Conservation (phyloP, 2,888 invertebrate species). For the Cephus sareptanus region DNA sequence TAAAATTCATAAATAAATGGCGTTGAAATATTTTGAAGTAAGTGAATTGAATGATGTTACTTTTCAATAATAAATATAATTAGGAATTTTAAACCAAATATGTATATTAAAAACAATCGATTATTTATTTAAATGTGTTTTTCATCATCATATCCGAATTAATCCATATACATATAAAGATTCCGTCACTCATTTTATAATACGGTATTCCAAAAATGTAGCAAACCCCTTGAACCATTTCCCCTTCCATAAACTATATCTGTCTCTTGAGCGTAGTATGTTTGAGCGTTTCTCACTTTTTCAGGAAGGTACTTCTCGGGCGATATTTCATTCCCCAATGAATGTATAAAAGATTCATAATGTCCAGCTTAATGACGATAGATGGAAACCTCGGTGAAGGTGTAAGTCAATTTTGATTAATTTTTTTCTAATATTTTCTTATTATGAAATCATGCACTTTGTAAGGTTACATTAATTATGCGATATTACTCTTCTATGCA, state of each 20-base stretch:
- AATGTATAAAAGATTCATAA: constrained; percentile 14
- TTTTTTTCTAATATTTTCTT: constrained; percentile 13
- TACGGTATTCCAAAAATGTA: background rate
- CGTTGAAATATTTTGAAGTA: background rate
- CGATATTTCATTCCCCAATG: background rate
- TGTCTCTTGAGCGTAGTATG: background rate
- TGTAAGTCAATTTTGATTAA: constrained; percentile 66
- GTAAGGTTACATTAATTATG: background rate
- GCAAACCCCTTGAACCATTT: background rate
- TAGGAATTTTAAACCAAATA: background rate
- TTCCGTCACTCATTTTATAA: background rate
- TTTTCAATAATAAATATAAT: background rate
- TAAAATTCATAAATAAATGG: background rate
- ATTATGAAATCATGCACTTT: constrained; percentile 3
- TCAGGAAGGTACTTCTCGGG: background rate
- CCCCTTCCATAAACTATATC: background rate
- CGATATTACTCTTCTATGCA: background rate
- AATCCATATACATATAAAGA: background rate
- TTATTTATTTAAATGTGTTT: background rate
- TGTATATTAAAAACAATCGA: background rate
- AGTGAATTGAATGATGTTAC: background rate
- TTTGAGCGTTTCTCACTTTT: background rate
- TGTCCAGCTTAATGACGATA: constrained; percentile 69
- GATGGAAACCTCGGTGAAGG: constrained; percentile 87
- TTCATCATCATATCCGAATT: background rate